Conservation (phyloP, 2,113 vertebrate genomes). For the Planiliza haematocheilus region DNA sequence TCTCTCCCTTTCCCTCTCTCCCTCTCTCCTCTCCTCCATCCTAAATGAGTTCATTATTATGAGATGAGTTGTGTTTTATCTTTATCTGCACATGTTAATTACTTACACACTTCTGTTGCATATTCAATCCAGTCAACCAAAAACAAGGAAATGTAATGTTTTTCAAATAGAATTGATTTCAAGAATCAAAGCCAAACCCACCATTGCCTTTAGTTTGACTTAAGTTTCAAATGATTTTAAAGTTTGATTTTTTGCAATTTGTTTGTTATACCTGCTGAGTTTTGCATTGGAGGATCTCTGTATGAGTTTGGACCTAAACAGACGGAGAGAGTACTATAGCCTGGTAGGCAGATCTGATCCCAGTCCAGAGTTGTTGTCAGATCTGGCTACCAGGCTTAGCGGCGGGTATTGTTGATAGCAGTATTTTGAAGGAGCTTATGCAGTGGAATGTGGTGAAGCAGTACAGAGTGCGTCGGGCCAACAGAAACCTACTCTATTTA, state of each 20-base stretch:
- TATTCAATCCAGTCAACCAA: slow-evolving; percentile 82
- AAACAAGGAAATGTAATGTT: slow-evolving; percentile 70
- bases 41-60: slow-evolving; percentile 86
- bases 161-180: slow-evolving; percentile 57
- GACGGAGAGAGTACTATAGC: slow-evolving; percentile 65
- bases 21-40: slow-evolving; percentile 83
- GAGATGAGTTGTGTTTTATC: slow-evolving; percentile 86
- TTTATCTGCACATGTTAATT: slow-evolving; percentile 86
- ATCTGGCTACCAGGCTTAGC: slow-evolving; percentile 75
- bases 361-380: slow-evolving; percentile 64
- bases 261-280: slow-evolving; percentile 83
- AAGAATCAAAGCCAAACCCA: slow-evolving; percentile 69
- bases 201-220: slow-evolving; percentile 85
- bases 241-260: slow-evolving; percentile 84
- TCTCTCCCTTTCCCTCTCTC: slow-evolving; percentile 76
- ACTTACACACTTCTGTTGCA: slow-evolving; percentile 85
- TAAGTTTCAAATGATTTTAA: slow-evolving; percentile 83
- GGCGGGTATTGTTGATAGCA: slow-evolving; percentile 60
- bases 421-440: slow-evolving; percentile 66
- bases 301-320: slow-evolving; percentile 75
- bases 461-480: slow-evolving; percentile 40
- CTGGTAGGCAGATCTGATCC: slow-evolving; percentile 77
- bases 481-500: slow-evolving; percentile 67
- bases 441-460: slow-evolving; percentile 68
- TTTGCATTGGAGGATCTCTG: slow-evolving; percentile 81